A percentile compares a stretch with the other conserved stretches of the same genome.
Evolutionary conservation across 2,113 vertebrate species (phyloP).

Genomic region (Phrynosoma blainvillii): DNA sequence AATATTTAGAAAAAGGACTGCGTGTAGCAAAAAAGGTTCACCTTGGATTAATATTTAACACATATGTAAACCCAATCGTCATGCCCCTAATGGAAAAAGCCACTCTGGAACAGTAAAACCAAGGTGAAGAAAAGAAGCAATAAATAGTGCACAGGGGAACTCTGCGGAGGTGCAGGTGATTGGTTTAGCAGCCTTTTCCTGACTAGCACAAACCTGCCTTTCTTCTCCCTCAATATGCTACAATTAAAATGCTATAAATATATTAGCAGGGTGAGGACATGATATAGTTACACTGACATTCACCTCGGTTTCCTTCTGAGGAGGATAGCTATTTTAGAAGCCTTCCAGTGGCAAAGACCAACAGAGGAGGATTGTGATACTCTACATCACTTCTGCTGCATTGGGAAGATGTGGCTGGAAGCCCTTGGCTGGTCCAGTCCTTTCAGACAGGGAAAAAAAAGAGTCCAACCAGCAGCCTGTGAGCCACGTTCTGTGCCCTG

Average conservation of each 20-base stretch:
- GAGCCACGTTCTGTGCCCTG: neutral
- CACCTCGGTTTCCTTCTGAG: conserved; percentile 29
- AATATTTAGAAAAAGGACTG: neutral
- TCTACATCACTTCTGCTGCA: neutral
- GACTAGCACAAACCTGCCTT: neutral
- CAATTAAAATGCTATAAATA: conserved; percentile 21
- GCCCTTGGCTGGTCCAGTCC: neutral
- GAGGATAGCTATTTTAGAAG: neutral
- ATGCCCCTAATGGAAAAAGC: neutral
- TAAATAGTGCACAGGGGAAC: neutral
- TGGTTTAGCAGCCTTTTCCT: neutral
- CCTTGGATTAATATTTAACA: neutral
- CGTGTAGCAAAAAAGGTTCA: accelerated
- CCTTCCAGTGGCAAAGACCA: neutral
- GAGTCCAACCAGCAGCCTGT: neutral
- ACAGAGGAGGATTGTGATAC: neutral
- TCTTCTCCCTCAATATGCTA: conserved; percentile 31
- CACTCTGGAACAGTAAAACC: neutral
- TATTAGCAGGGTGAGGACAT: neutral
- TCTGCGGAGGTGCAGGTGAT: neutral
- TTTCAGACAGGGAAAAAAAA: neutral
- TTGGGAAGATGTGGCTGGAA: neutral
- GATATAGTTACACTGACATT: neutral
- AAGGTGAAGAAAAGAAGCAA: neutral
- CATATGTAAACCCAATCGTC: conserved; percentile 6